These are phyloP conservation scores for Megalurothrips usitatus DNA, from an alignment of 2,888 invertebrate species.

Conservation along the genomic window DNA sequence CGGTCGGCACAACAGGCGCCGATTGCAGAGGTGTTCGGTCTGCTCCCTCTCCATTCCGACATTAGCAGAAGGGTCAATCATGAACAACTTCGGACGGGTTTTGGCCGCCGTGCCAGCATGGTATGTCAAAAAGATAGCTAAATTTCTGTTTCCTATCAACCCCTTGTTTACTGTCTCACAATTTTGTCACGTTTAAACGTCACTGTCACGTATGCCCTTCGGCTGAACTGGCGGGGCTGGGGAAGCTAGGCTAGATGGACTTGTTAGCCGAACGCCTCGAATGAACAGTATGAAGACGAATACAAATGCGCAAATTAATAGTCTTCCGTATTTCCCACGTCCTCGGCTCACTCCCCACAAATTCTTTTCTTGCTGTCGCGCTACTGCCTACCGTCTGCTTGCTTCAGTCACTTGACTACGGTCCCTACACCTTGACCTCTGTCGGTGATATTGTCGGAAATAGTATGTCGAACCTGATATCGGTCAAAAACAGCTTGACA, in stretches of 20 bases:
- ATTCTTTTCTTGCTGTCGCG: too few species aligned
- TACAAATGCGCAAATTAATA: too few species aligned
- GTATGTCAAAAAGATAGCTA: not conserved
- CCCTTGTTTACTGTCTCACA: not conserved
- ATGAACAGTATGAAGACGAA: too few species aligned
- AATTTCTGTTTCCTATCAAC: not conserved
- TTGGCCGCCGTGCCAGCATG: constrained; percentile 3
- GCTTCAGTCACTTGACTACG: too few species aligned
- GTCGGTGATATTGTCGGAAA: too few species aligned
- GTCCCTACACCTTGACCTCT: too few species aligned
- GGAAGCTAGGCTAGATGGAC: not conserved
- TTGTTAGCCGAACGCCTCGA: not conserved
- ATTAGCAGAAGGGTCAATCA: constrained; percentile 26
- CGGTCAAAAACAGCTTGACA: too few species aligned
- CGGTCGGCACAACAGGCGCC: not conserved
- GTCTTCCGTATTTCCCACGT: too few species aligned
- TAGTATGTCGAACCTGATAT: too few species aligned
- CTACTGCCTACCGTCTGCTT: too few species aligned
- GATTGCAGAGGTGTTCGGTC: constrained; percentile 10
- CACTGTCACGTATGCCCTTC: not conserved
- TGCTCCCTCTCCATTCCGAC: constrained; percentile 15
- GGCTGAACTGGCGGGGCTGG: not conserved
- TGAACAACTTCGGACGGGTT: constrained; percentile 14
- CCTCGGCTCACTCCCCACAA: too few species aligned
- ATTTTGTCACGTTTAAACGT: not conserved